Evolutionary conservation across 2,888 invertebrate genomes (phyloP).

Genomic region (Neuroscelio doddi): DNA sequence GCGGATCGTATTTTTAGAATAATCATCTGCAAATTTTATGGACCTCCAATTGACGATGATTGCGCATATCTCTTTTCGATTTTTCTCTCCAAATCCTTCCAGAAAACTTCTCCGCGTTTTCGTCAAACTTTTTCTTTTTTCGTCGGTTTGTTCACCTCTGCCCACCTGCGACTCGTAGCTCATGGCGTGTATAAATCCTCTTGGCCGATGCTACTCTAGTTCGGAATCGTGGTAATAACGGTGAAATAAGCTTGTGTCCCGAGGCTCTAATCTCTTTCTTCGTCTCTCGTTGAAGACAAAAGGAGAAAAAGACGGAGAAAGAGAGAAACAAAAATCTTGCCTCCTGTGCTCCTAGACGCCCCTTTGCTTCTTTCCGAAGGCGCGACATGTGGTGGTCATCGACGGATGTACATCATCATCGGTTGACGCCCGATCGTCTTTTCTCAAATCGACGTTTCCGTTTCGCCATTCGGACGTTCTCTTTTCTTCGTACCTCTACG

Average conservation of each 20-base stretch:
- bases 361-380: constrained; percentile 46
- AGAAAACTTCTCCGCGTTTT: no score
- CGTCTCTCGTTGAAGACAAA: constrained; percentile 1
- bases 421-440: no score
- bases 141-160: constrained; percentile 38
- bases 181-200: constrained; percentile 11
- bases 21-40: no score
- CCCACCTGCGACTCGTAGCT: constrained; percentile 37
- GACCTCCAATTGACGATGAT: neutral
- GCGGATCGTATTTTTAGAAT: neutral
- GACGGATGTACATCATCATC: constrained; percentile 47
- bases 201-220: constrained; percentile 26
- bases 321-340: neutral
- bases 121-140: neutral
- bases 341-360: no score
- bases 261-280: constrained; percentile 40
- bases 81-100: no score
- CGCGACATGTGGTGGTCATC: constrained; percentile 58
- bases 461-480: no score
- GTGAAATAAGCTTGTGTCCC: constrained; percentile 58
- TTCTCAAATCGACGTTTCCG: no score
- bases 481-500: no score
- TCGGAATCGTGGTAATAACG: constrained; percentile 53
- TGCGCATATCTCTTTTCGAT: no score
- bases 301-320: neutral